Evolutionary conservation across 2,113 vertebrate genomes (phyloP), one percentile per base, ranked within the genome.

Genomic region (Saimiri boliviensis): DNA sequence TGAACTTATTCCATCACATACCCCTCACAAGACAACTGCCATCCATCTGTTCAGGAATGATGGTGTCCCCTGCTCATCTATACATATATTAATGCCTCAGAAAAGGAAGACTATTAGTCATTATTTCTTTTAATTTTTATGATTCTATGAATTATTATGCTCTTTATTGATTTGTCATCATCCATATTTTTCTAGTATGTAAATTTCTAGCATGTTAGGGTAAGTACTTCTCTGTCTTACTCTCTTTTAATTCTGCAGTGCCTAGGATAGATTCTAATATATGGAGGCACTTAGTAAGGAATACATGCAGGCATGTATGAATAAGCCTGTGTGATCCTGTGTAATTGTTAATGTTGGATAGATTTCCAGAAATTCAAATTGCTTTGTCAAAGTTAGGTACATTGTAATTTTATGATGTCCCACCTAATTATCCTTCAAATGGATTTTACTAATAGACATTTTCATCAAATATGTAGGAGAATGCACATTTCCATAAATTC

Each of bases 301-400:
- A 54, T 27, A 8, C 32, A 45, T 27, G 7, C 40, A 30, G 56
- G 27, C 32, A 70, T 54, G 45, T 40, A 8, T 47, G 8, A 82
- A 83, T 83, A 27, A 16, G 37, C 35, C 25, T 45, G 4, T 32
- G 20, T 77, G 56, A 19, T 76, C 14, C 14, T 76, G 8, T 54
- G 23, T 88, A 45, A 88, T 68, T 76, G 30, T 30, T 68, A 92
- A 27, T 23, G 4, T 76, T 45, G 68, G 20, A 35, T 49, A 71
- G 20, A 60, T 77, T 89, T 79, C 71, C 71, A 96, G 49, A 89
- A 89, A 84, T 52, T 79, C 85, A 40, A 93, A 79, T 96, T 42
- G 14, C 42, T 49, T 70, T 54, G 1, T 84, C 35, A 79, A 60
- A 71, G 35, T 93, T 84, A 82, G 16, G 35, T 23, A 47, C 79